A percentile compares a stretch with the other conserved stretches of the same genome.
Evolutionary conservation across 2,113 vertebrate species (phyloP).

Genomic region (Tylochromis polylepis): DNA sequence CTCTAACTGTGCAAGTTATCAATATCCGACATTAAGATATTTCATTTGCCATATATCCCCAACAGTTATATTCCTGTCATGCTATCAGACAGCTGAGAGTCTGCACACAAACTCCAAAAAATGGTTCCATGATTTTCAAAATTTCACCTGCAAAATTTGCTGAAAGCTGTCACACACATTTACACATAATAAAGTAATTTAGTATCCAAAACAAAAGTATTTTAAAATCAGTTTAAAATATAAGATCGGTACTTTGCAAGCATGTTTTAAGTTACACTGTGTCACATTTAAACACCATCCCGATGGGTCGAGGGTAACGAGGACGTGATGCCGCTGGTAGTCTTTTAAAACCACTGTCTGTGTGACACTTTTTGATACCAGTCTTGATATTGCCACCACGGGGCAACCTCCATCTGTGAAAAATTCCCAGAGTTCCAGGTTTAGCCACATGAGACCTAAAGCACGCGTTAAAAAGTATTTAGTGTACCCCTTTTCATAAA

Average conservation of each 20-base stretch:
- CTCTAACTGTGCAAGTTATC: not conserved
- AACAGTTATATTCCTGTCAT: not conserved
- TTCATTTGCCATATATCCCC: not conserved
- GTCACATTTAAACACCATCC: not conserved
- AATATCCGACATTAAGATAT: not conserved
- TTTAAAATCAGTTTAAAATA: not conserved
- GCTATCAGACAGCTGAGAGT: not conserved
- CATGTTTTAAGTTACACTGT: not conserved
- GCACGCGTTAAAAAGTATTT: not conserved
- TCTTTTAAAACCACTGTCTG: not conserved
- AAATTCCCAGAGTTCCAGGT: not conserved
- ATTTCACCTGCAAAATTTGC: not conserved
- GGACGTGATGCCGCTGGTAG: not conserved
- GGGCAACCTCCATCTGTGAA: not conserved
- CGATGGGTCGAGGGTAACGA: not conserved
- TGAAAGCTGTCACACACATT: not conserved
- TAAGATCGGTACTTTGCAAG: not conserved
- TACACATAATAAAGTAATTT: not conserved
- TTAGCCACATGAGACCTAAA: not conserved
- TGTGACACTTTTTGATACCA: not conserved
- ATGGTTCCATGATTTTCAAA: not conserved
- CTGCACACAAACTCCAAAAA: not conserved
- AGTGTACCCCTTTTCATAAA: not conserved
- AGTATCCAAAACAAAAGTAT: not conserved
- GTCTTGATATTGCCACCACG: not conserved